Percentiles rank a stretch among this genome's conserved stretches.
Conservation (phyloP, 2,113 vertebrate species). For the Zingel zingel region DNA sequence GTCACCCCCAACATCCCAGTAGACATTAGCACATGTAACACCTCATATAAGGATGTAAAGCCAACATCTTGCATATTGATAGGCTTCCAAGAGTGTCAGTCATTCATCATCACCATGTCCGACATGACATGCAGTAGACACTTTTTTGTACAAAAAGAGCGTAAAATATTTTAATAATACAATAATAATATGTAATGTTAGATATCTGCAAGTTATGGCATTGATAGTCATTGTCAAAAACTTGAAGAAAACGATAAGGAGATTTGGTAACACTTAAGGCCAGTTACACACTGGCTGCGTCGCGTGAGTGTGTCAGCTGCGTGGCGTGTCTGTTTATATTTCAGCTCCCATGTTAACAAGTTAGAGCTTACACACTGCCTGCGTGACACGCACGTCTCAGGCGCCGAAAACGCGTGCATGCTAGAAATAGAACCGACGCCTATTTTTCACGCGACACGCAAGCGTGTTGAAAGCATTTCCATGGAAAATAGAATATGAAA, state of each 20-base stretch:
- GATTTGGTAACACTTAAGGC: neutral
- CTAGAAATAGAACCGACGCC: too few relatives aligned
- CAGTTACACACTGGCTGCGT: too few relatives aligned
- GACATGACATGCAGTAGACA: neutral
- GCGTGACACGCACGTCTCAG: too few relatives aligned
- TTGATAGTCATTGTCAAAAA: neutral
- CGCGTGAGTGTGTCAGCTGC: too few relatives aligned
- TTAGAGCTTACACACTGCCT: too few relatives aligned
- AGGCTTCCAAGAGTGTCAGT: conserved; percentile 6
- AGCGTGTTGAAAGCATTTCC: too few relatives aligned
- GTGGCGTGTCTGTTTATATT: too few relatives aligned
- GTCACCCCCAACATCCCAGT: conserved; percentile 8
- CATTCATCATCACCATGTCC: neutral
- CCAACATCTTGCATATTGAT: conserved; percentile 56
- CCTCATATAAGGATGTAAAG: conserved; percentile 43
- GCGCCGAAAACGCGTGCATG: too few relatives aligned
- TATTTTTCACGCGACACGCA: too few relatives aligned
- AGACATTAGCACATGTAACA: conserved; percentile 1
- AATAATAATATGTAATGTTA: neutral
- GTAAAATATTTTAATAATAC: neutral
- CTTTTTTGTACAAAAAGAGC: conserved; percentile 11
- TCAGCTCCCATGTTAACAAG: too few relatives aligned
- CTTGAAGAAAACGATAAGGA: neutral
- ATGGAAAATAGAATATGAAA: too few relatives aligned
- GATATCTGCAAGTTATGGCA: neutral